These are phyloP conservation scores for Tokudaia tokunoshimensis DNA, from an alignment of 2,797 vertebrate genomes.

Conservation along the genomic window DNA sequence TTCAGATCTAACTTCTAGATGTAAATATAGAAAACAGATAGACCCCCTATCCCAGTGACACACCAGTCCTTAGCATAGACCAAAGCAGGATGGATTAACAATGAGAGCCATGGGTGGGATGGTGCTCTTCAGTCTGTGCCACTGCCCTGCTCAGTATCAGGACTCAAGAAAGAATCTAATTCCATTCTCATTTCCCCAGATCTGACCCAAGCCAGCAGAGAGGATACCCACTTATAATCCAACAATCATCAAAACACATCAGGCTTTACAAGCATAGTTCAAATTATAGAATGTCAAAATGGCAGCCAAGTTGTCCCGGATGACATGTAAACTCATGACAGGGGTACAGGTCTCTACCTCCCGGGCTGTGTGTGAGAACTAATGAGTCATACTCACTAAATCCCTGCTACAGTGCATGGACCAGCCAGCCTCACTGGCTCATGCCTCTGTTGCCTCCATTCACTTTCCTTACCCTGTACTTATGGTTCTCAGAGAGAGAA, in stretches of 20 bases:
- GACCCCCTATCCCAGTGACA: neutral
- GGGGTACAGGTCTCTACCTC: neutral
- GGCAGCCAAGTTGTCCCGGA: neutral
- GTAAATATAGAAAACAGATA: neutral
- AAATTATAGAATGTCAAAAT: neutral
- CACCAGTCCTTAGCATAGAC: neutral
- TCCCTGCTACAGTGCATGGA: neutral
- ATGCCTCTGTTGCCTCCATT: neutral
- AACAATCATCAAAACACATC: neutral
- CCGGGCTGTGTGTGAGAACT: neutral
- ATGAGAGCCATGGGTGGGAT: accelerated
- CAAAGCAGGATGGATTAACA: neutral
- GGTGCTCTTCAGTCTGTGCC: too few relatives aligned
- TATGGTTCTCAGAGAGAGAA: neutral
- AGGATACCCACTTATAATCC: neutral
- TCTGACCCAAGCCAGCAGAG: neutral
- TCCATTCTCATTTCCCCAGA: neutral
- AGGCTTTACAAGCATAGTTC: too few relatives aligned
- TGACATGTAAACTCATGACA: neutral
- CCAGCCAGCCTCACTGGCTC: neutral
- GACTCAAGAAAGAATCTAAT: neutral
- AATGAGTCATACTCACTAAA: neutral
- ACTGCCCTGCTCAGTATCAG: neutral
- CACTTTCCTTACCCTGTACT: neutral
- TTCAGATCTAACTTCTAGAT: neutral